Evolutionary conservation across 2,797 vertebrate species (phyloP).

Genomic region (Tachyglossus aculeatus): DNA sequence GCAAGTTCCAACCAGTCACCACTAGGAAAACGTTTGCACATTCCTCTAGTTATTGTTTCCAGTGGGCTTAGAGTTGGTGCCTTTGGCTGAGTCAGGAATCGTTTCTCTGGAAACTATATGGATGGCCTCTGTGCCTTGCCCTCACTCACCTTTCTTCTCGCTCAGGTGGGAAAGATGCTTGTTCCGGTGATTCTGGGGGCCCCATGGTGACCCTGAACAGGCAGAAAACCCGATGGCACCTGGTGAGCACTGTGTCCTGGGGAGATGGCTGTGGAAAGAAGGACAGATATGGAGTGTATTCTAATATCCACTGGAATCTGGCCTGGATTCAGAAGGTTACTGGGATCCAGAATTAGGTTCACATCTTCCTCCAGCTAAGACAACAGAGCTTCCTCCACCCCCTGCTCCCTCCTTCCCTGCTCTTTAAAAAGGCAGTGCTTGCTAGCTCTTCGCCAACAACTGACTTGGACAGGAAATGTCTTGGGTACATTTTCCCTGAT

Average conservation of each 20-base stretch:
- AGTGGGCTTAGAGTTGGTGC: background rate
- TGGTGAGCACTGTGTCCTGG: slow-evolving; percentile 71
- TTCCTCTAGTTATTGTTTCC: too few relatives aligned
- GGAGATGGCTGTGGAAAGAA: slow-evolving; percentile 69
- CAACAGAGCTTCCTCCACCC: background rate
- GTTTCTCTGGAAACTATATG: too few relatives aligned
- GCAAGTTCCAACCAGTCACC: too few relatives aligned
- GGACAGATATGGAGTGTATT: slow-evolving; percentile 71
- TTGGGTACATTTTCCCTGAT: too few relatives aligned
- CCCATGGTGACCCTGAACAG: slow-evolving; percentile 66
- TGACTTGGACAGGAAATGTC: too few relatives aligned
- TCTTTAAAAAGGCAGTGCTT: background rate
- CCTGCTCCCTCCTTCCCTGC: background rate
- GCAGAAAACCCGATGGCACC: slow-evolving; percentile 57
- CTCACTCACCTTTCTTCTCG: background rate
- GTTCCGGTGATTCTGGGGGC: slow-evolving; percentile 72
- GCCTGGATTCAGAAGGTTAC: slow-evolving; percentile 65
- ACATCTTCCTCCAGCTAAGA: background rate
- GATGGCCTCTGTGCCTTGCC: too few relatives aligned
- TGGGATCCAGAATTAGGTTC: slow-evolving; percentile 29
- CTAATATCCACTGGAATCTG: slow-evolving; percentile 52
- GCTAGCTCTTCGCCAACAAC: too few relatives aligned
- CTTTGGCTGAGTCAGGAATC: background rate
- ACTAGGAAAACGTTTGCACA: too few relatives aligned
- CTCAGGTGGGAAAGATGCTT: slow-evolving; percentile 71